These are phyloP conservation scores for Bostrychus sinensis DNA, from an alignment of 2,113 vertebrate genomes.

Conservation along the genomic window DNA sequence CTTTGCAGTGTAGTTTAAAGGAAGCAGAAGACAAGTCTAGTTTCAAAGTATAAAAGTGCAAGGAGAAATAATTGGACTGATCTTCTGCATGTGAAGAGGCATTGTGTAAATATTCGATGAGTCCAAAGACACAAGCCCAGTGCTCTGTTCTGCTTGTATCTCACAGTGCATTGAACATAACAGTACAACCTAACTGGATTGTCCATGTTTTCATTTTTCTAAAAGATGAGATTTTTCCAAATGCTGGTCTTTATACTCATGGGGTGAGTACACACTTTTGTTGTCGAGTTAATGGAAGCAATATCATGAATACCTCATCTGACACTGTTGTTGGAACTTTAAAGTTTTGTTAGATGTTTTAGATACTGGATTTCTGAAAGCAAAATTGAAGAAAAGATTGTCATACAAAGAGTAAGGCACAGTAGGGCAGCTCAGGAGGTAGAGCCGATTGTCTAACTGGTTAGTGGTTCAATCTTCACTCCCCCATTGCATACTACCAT, in stretches of 20 bases:
- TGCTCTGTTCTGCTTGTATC: conserved; percentile 19
- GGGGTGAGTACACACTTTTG: neutral
- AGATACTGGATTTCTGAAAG: too few relatives aligned
- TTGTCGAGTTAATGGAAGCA: neutral
- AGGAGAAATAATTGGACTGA: conserved; percentile 39
- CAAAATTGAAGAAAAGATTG: too few relatives aligned
- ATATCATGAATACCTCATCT: neutral
- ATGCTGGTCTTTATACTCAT: neutral
- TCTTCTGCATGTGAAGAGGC: conserved; percentile 18
- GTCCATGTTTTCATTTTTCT: conserved; percentile 16
- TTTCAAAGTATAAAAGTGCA: neutral
- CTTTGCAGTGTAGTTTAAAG: neutral
- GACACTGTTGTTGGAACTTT: neutral
- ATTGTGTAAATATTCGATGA: conserved; percentile 40
- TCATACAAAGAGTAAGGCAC: too few relatives aligned
- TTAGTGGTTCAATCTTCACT: too few relatives aligned
- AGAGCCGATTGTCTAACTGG: too few relatives aligned
- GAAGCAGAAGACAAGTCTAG: neutral
- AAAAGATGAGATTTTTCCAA: conserved; percentile 10
- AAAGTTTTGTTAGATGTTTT: conserved; percentile 1
- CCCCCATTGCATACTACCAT: too few relatives aligned
- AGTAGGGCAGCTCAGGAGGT: too few relatives aligned
- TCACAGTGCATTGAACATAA: conserved; percentile 25
- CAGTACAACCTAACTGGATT: conserved; percentile 32
- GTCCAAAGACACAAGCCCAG: conserved; percentile 17